These are phyloP conservation scores for Sialia sialis DNA, from an alignment of 2,113 vertebrate species.

Conservation along the genomic window DNA sequence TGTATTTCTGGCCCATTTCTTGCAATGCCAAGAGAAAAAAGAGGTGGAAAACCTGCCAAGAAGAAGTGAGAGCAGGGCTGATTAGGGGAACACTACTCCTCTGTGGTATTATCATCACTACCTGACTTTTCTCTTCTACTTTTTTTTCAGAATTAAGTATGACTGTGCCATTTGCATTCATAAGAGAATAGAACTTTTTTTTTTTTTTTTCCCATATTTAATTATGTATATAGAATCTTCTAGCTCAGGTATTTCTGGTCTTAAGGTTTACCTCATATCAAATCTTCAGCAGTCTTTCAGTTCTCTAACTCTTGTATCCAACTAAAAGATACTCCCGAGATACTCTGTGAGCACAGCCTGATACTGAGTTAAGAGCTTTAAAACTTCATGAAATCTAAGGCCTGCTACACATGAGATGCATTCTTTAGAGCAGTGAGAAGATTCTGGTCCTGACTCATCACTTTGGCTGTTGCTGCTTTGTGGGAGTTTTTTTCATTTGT, in stretches of 20 bases:
- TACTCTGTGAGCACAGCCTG: not conserved
- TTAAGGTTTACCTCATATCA: constrained; percentile 9
- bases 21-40: not conserved
- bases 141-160: not conserved
- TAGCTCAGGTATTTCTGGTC: not conserved
- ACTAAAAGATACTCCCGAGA: not conserved
- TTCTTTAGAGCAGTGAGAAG: not conserved
- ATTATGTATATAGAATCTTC: constrained; percentile 17
- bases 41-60: not conserved
- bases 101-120: not conserved
- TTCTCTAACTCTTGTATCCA: not conserved
- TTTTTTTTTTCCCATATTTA: constrained; percentile 8
- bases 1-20: not conserved
- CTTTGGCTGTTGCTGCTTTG: not conserved
- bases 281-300: not conserved
- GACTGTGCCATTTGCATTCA: not conserved
- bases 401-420: not conserved
- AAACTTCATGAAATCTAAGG: not conserved
- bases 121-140: not conserved
- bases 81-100: not conserved
- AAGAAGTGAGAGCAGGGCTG: not conserved
- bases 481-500: not conserved
- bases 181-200: constrained; percentile 22
- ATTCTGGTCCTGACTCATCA: not conserved
- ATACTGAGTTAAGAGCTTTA: not conserved